A percentile compares a stretch with the other conserved stretches of the same genome.
Evolutionary conservation across 2,888 invertebrate species (phyloP).

Genomic region (Galeruca laticollis): DNA sequence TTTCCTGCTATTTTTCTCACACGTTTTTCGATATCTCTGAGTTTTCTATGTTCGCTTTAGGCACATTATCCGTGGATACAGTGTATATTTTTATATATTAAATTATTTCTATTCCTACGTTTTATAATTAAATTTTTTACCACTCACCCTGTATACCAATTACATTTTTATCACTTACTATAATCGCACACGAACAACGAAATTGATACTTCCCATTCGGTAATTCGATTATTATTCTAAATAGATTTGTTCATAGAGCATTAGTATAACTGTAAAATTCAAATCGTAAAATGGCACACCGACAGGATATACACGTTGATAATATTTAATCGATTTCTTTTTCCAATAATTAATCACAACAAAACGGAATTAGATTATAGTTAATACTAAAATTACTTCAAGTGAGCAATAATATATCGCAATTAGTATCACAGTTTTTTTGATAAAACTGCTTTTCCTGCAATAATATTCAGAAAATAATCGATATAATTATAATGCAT

Average conservation of each 20-base stretch:
- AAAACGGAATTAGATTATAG: slow-evolving; percentile 4
- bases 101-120: no score
- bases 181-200: not conserved
- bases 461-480: not conserved
- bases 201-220: not conserved
- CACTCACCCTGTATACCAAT: not conserved
- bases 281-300: slow-evolving; percentile 6
- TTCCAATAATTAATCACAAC: slow-evolving; percentile 5
- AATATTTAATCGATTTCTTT: slow-evolving; percentile 16
- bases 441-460: not conserved
- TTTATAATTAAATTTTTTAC: not conserved
- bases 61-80: no score
- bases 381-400: slow-evolving; percentile 3
- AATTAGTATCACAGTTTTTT: not conserved
- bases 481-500: not conserved
- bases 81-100: no score
- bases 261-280: slow-evolving; percentile 4
- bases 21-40: no score
- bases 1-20: no score
- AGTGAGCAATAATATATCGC: slow-evolving; percentile 4
- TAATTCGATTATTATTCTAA: not conserved
- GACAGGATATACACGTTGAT: slow-evolving; percentile 17
- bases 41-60: no score
- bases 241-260: not conserved
- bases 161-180: not conserved